Percentiles rank a stretch among this genome's conserved stretches.
Evolutionary conservation across 1,140 invertebrate species (phyloP).

Genomic region (Cyphomyrmex costatus): DNA sequence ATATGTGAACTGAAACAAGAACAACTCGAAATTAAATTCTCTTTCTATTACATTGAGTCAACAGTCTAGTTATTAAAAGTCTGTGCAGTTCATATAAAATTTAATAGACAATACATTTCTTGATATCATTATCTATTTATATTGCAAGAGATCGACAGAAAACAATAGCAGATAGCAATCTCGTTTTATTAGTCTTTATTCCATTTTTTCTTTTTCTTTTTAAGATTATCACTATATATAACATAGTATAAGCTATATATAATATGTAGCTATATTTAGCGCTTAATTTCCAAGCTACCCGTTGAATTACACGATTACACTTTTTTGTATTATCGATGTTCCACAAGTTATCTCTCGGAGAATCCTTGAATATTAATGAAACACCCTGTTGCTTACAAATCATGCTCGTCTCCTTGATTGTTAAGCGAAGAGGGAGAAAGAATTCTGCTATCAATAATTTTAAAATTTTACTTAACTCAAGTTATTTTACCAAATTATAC

Average conservation of each 20-base stretch:
- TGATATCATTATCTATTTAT: too few relatives aligned
- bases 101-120: not conserved
- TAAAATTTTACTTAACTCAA: not conserved
- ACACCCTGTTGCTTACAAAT: not conserved
- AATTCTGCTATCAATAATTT: not conserved
- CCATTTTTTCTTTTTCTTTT: not conserved
- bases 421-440: too few relatives aligned
- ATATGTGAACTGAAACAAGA: too few relatives aligned
- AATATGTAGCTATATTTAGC: too few relatives aligned
- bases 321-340: not conserved
- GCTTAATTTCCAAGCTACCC: not conserved
- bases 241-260: too few relatives aligned
- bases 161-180: not conserved
- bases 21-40: too few relatives aligned
- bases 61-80: too few relatives aligned
- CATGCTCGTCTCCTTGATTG: not conserved
- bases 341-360: not conserved
- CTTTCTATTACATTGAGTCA: too few relatives aligned
- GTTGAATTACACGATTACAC: not conserved
- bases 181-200: not conserved
- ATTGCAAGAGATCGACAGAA: not conserved
- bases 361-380: slow-evolving; percentile 6
- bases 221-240: not conserved
- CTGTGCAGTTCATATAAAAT: too few relatives aligned
- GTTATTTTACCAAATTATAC: slow-evolving; percentile 3